These are phyloP conservation scores for Scaptomyza hsui DNA, from an alignment of 1,140 invertebrate genomes.

Conservation along the genomic window DNA sequence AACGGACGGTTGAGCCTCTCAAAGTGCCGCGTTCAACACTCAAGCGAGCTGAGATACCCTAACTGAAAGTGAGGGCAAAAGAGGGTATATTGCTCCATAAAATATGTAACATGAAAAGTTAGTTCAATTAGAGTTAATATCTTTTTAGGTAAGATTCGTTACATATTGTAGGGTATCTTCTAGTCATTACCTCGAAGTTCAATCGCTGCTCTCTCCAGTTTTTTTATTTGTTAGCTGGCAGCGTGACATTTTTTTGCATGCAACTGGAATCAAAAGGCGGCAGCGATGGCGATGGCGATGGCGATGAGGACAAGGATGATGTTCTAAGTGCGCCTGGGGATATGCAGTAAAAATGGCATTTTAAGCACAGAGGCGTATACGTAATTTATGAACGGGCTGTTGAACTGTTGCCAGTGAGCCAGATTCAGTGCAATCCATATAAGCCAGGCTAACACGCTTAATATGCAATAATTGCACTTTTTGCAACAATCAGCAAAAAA, in stretches of 20 bases:
- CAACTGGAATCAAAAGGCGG: conserved; percentile 24
- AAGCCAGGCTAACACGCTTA: conserved; percentile 37
- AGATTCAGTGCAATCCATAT: background rate
- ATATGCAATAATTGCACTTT: conserved; percentile 66
- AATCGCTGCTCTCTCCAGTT: conserved; percentile 14
- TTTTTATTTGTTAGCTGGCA: conserved; percentile 38
- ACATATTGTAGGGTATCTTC: background rate
- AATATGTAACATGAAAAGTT: background rate
- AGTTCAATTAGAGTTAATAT: too few species aligned
- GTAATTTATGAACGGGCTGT: conserved; percentile 34
- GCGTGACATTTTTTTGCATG: conserved; percentile 34
- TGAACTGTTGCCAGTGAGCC: conserved; percentile 29
- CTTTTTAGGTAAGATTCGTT: too few species aligned
- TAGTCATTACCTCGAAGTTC: background rate
- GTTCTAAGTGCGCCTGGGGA: conserved; percentile 68
- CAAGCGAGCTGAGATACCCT: conserved; percentile 23
- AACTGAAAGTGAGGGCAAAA: background rate
- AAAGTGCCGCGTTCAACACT: conserved; percentile 55
- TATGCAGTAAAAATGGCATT: conserved; percentile 73
- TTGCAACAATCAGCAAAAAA: conserved; percentile 46
- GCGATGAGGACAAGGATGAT: background rate
- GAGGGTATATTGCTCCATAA: conserved; percentile 1
- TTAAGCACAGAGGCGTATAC: conserved; percentile 42
- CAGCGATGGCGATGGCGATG: background rate
- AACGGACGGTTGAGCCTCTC: background rate